Evolutionary conservation across 2,888 invertebrate species (phyloP).

Genomic region (Belgica antarctica): DNA sequence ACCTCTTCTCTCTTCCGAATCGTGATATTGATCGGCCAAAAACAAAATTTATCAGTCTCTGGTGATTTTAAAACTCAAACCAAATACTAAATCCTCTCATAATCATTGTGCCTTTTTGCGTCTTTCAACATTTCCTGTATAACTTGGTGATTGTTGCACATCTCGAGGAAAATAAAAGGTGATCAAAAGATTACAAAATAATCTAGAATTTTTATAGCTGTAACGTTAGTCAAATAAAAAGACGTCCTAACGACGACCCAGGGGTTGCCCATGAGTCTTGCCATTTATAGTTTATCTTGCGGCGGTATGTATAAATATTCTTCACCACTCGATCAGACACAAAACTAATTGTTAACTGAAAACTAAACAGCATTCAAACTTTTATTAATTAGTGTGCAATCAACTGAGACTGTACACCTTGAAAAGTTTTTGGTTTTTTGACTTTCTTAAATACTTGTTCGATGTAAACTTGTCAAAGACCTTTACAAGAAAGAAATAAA

Average conservation of each 20-base stretch:
- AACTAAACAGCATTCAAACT: neutral
- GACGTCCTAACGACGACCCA: neutral
- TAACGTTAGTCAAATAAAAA: neutral
- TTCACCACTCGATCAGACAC: neutral
- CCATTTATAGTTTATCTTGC: neutral
- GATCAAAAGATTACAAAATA: neutral
- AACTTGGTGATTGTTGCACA: neutral
- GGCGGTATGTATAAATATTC: slow-evolving; percentile 15
- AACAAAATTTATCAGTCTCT: neutral
- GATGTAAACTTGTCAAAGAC: slow-evolving; percentile 16
- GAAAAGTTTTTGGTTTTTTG: neutral
- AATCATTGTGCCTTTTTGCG: slow-evolving; percentile 7
- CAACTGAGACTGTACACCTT: slow-evolving; percentile 22
- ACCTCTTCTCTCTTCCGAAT: slow-evolving; percentile 18
- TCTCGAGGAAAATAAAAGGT: neutral
- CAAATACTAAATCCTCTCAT: neutral
- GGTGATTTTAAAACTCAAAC: slow-evolving; percentile 1
- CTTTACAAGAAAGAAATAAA: slow-evolving; percentile 13
- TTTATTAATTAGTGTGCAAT: slow-evolving; percentile 9
- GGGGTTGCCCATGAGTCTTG: slow-evolving; percentile 18
- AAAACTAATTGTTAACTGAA: neutral
- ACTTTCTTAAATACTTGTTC: neutral
- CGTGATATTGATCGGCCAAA: slow-evolving; percentile 19
- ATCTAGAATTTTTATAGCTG: slow-evolving; percentile 21
- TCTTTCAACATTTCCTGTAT: neutral